These are phyloP conservation scores for Malurus alboscapulatus DNA, from an alignment of 2,113 vertebrate species.

Conservation along the genomic window DNA sequence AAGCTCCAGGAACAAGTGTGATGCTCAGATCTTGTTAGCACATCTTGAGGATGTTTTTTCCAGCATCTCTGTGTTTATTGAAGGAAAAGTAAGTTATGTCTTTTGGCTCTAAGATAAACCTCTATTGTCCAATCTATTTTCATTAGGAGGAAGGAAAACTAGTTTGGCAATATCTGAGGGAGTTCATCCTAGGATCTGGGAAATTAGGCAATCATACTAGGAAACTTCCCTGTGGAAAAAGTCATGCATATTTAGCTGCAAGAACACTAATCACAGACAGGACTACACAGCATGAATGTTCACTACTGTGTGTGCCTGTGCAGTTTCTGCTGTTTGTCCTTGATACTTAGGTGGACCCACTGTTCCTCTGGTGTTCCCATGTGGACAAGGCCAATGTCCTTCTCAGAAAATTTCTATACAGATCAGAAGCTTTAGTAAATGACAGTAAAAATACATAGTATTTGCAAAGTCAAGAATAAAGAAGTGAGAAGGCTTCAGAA, in stretches of 20 bases:
- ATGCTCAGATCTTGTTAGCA: background rate
- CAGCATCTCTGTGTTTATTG: background rate
- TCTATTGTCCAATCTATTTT: background rate
- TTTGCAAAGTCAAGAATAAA: background rate
- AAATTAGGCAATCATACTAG: background rate
- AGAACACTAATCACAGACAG: background rate
- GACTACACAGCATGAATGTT: background rate
- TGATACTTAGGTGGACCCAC: rapidly evolving
- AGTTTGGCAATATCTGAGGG: background rate
- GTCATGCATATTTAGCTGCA: background rate
- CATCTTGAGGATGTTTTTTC: background rate
- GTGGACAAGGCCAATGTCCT: rapidly evolving
- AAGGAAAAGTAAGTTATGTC: background rate
- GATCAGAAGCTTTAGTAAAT: background rate
- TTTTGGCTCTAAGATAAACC: background rate
- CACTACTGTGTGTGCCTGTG: too few species aligned
- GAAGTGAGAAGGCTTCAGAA: background rate
- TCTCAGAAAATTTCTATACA: background rate
- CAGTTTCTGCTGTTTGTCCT: background rate
- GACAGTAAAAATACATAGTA: background rate
- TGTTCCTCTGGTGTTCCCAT: rapidly evolving
- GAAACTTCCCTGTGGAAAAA: background rate
- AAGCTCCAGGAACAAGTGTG: background rate
- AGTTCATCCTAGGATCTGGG: background rate
- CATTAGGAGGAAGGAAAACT: background rate